Evolutionary conservation across 2,113 vertebrate genomes (phyloP).

Genomic region (Scopus umbretta): DNA sequence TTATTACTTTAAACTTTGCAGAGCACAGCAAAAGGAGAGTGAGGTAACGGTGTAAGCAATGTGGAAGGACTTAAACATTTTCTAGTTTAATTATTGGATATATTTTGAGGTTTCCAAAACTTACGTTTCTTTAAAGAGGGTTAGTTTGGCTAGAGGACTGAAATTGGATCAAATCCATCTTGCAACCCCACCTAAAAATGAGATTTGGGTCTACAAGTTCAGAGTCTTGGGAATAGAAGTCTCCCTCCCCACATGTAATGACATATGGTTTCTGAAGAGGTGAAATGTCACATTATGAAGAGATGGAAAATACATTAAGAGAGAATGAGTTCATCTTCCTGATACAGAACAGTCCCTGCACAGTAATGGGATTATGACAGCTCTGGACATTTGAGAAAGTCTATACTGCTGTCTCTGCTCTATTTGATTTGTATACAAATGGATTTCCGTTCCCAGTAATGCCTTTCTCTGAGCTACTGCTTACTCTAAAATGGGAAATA

Average conservation of each 20-base stretch:
- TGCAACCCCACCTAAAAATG: not conserved
- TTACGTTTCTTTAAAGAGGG: not conserved
- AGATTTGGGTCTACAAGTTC: not conserved
- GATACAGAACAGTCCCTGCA: slow-evolving; percentile 10
- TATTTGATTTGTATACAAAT: not conserved
- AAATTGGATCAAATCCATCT: not conserved
- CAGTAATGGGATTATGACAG: slow-evolving; percentile 41
- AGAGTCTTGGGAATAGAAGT: not conserved
- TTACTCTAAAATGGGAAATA: not conserved
- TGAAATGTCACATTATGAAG: slow-evolving; percentile 18
- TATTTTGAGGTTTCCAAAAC: not conserved
- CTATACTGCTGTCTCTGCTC: not conserved
- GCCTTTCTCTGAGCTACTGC: not conserved
- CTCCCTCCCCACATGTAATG: not conserved
- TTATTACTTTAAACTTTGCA: not conserved
- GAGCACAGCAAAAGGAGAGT: not conserved
- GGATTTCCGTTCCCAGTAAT: not conserved
- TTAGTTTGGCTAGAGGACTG: not conserved
- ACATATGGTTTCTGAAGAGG: not conserved
- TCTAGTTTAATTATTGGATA: not conserved
- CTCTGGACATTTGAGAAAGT: not conserved
- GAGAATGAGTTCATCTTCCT: slow-evolving; percentile 33
- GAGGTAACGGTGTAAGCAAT: not conserved
- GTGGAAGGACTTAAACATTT: not conserved
- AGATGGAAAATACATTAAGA: slow-evolving; percentile 51